phyloP scores from a whole-genome alignment of 2,888 invertebrate species.

The Andrena trimmerana region DNA sequence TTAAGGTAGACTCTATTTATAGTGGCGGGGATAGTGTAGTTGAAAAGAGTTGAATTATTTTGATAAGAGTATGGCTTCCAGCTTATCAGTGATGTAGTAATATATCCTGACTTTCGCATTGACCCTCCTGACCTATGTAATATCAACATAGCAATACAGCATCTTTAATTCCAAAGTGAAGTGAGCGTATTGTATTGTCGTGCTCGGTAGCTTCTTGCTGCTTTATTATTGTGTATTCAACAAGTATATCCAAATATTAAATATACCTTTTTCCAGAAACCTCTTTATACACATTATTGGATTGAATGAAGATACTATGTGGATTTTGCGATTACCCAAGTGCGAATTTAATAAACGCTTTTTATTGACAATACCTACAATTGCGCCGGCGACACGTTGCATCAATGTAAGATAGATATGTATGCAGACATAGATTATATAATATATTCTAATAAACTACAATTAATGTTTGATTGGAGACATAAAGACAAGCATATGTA shows the following conservation, averaged over 20 bases:
- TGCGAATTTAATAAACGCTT: constrained; percentile 54
- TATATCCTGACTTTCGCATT: constrained; percentile 62
- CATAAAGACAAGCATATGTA: not conserved
- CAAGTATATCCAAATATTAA: not conserved
- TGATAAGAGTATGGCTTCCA: constrained; percentile 58
- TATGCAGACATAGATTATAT: not conserved
- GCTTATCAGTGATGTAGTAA: constrained; percentile 79
- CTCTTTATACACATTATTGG: constrained; percentile 7
- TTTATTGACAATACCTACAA: constrained; percentile 36
- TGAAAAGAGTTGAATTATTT: constrained; percentile 44
- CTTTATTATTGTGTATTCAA: not conserved
- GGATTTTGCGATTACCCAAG: constrained; percentile 65
- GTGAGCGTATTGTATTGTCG: constrained; percentile 2
- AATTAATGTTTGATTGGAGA: not conserved
- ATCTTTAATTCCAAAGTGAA: constrained; percentile 25
- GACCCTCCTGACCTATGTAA: constrained; percentile 62
- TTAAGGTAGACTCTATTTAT: not conserved
- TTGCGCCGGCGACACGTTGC: constrained; percentile 44
- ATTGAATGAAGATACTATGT: constrained; percentile 62
- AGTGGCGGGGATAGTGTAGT: constrained; percentile 16
- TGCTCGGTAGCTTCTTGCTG: not conserved
- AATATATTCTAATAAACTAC: not conserved
- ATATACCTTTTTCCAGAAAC: not conserved
- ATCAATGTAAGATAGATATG: constrained; percentile 68
- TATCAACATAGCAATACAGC: constrained; percentile 44